phyloP scores from a whole-genome alignment of 2,888 invertebrate species.

The Cephus spinipes region DNA sequence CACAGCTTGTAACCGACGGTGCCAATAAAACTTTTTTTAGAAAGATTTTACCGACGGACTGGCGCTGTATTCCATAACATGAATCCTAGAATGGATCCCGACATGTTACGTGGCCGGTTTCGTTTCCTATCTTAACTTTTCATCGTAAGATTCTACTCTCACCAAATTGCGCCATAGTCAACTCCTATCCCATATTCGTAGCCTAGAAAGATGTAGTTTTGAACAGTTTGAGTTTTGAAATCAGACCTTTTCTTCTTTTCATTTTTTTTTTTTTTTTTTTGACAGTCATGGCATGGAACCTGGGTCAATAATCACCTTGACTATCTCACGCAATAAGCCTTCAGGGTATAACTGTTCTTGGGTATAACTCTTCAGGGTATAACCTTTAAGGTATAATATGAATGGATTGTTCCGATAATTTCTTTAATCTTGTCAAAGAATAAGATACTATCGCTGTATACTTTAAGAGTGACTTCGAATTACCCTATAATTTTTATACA shows the following conservation, averaged over 20 bases:
- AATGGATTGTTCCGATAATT: background rate
- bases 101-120: slow-evolving; percentile 9
- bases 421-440: background rate
- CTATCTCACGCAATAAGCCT: background rate
- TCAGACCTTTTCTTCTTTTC: background rate
- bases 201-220: background rate
- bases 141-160: slow-evolving; percentile 15
- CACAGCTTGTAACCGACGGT: background rate
- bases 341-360: background rate
- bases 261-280: background rate
- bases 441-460: background rate
- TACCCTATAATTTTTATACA: background rate
- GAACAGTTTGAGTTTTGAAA: background rate
- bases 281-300: background rate
- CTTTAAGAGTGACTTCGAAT: background rate
- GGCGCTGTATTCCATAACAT: background rate
- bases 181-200: background rate
- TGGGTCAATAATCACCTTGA: background rate
- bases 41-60: background rate
- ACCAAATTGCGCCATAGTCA: background rate
- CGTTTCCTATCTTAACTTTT: slow-evolving; percentile 15
- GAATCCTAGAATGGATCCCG: slow-evolving; percentile 12
- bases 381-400: background rate
- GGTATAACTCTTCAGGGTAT: background rate
- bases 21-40: background rate